Conservation (phyloP, 1,140 invertebrate species). For the Drosophila oshimai region DNA sequence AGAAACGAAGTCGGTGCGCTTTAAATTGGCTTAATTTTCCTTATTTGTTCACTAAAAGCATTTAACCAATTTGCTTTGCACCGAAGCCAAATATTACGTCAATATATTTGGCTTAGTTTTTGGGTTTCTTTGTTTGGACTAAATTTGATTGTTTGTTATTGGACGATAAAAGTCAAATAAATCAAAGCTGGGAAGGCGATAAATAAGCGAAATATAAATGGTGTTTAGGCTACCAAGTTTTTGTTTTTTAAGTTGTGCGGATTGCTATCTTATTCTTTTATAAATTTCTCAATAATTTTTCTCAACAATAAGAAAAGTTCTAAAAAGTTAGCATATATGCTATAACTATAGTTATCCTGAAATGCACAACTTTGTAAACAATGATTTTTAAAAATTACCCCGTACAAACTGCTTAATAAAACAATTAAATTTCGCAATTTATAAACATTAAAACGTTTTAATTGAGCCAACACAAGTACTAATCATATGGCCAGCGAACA, state of each 20-base stretch:
- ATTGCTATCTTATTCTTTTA: too few species aligned
- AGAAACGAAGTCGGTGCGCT: constrained; percentile 11
- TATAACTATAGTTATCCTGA: not conserved
- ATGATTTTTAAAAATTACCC: not conserved
- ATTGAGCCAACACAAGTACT: constrained; percentile 44
- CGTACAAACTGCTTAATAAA: too few species aligned
- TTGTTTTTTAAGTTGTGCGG: constrained; percentile 7
- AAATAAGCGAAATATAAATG: constrained; percentile 11
- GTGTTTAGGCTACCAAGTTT: not conserved
- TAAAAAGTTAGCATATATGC: not conserved
- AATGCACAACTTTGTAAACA: not conserved
- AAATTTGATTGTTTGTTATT: constrained; percentile 44
- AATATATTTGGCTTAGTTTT: constrained; percentile 23
- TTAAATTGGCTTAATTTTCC: constrained; percentile 41
- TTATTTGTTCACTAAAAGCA: constrained; percentile 36
- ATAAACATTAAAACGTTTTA: constrained; percentile 26
- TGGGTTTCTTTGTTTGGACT: constrained; percentile 22
- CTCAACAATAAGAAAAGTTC: not conserved
- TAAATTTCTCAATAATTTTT: not conserved
- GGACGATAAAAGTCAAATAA: constrained; percentile 45
- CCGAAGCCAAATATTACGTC: constrained; percentile 28
- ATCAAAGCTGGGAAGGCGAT: constrained; percentile 16
- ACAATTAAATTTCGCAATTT: constrained; percentile 7
- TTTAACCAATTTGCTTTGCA: constrained; percentile 35
- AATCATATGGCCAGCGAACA: constrained; percentile 22